A percentile compares a stretch with the other conserved stretches of the same genome.
Conservation (phyloP, 35 echinoderm and acorn worm genomes). For the Ophioderma brevispina region DNA sequence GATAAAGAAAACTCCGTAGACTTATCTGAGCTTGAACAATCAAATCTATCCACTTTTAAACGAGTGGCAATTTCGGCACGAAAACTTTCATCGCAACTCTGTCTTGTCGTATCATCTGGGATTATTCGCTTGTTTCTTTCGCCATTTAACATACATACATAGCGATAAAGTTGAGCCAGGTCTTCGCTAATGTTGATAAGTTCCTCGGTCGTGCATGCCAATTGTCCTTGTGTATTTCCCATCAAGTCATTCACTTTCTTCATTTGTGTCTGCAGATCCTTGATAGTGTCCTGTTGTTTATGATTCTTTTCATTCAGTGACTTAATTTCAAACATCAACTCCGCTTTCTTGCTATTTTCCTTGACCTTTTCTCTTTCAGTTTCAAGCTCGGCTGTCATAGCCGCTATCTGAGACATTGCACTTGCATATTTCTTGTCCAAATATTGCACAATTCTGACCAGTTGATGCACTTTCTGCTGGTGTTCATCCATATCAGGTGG, state of each 20-base stretch:
- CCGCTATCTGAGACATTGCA: slow-evolving; percentile 63
- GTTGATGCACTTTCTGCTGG: slow-evolving; percentile 55
- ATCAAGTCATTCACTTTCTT: slow-evolving; percentile 81
- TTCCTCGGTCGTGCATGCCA: slow-evolving; percentile 93
- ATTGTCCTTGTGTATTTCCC: slow-evolving; percentile 77
- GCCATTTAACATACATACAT: slow-evolving; percentile 90
- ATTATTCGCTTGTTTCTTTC: slow-evolving; percentile 87
- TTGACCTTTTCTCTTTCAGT: slow-evolving; percentile 40
- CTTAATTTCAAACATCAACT: slow-evolving; percentile 71
- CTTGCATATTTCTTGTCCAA: slow-evolving; percentile 83
- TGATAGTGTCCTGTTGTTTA: slow-evolving; percentile 79
- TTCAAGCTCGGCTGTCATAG: slow-evolving; percentile 58
- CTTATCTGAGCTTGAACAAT: no score
- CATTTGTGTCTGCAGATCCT: slow-evolving; percentile 68
- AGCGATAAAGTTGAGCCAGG: slow-evolving; percentile 84
- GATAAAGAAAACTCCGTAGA: slow-evolving; percentile 16
- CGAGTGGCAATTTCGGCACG: slow-evolving; percentile 71
- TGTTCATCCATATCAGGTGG: slow-evolving; percentile 64
- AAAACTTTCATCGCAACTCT: slow-evolving; percentile 85
- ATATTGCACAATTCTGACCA: slow-evolving; percentile 60
- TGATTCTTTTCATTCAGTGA: slow-evolving; percentile 74
- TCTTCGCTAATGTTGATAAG: slow-evolving; percentile 87
- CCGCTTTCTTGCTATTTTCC: slow-evolving; percentile 64
- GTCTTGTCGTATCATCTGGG: slow-evolving; percentile 79
- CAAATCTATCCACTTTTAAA: slow-evolving; percentile 81